Percentiles rank a stretch among this genome's conserved stretches.
phyloP scores from a whole-genome alignment of 2,888 invertebrate species.

The Eulithis prunata region DNA sequence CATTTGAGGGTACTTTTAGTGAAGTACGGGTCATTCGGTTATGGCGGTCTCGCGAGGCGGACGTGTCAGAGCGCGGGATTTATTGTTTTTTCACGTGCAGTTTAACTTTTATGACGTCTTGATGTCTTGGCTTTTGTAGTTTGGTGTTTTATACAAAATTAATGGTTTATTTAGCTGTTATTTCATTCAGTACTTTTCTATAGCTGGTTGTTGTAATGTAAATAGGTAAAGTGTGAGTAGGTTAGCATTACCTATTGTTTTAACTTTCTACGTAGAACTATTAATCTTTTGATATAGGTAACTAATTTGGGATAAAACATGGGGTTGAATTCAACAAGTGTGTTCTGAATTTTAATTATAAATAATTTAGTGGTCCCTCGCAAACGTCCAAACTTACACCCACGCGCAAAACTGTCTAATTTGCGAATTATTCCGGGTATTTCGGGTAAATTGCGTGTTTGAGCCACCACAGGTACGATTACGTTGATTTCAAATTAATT shows the following conservation, averaged over 20 bases:
- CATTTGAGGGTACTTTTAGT: slow-evolving; percentile 48
- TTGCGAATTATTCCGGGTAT: slow-evolving; percentile 35
- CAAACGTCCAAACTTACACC: slow-evolving; percentile 36
- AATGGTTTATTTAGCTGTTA: not conserved
- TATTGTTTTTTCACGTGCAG: slow-evolving; percentile 44
- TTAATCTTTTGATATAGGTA: not conserved
- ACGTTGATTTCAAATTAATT: slow-evolving; percentile 22
- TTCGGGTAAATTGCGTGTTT: slow-evolving; percentile 28
- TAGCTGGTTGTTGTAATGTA: not conserved
- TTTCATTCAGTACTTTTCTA: not conserved
- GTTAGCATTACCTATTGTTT: not conserved
- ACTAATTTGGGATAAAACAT: not conserved
- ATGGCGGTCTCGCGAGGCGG: slow-evolving; percentile 53
- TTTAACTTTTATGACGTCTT: slow-evolving; percentile 38
- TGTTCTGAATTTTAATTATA: slow-evolving; percentile 25
- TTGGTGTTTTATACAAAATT: not conserved
- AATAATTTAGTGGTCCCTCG: slow-evolving; percentile 37
- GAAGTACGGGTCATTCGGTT: slow-evolving; percentile 43
- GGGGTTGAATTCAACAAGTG: slow-evolving; percentile 14
- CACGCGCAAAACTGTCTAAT: slow-evolving; percentile 39
- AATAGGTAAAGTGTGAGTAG: not conserved
- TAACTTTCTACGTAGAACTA: not conserved
- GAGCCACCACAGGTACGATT: slow-evolving; percentile 22
- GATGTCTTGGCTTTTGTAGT: slow-evolving; percentile 21
- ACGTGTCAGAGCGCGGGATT: slow-evolving; percentile 46